Percentiles rank a stretch among this genome's conserved stretches.
Evolutionary conservation across 2,797 vertebrate genomes (phyloP).

Genomic region (Neosilurus mollespiculum): DNA sequence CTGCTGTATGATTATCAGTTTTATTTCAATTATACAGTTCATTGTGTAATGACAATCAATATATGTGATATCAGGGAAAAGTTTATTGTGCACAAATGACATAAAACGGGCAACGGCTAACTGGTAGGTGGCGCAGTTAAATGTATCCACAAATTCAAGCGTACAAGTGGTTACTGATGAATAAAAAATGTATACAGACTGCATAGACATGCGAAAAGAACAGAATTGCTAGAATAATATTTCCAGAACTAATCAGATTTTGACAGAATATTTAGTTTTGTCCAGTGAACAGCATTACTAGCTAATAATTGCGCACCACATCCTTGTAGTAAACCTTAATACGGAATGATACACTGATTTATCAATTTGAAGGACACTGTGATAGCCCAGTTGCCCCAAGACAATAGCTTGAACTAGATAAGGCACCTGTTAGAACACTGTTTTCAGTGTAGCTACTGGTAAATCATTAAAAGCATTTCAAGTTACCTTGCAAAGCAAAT

Average conservation of each 20-base stretch:
- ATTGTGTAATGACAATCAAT: not conserved
- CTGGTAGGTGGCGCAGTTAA: constrained; percentile 16
- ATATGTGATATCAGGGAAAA: not conserved
- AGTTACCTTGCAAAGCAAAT: constrained; percentile 45
- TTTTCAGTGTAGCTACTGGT: not conserved
- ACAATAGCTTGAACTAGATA: not conserved
- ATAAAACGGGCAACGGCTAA: not conserved
- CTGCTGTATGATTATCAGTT: too few relatives aligned
- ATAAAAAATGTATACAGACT: not conserved
- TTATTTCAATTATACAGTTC: not conserved
- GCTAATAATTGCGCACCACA: not conserved
- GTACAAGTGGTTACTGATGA: not conserved
- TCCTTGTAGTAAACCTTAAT: not conserved
- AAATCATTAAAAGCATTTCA: constrained; percentile 5
- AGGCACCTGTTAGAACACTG: constrained; percentile 75
- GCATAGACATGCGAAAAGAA: not conserved
- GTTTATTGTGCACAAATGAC: constrained; percentile 8
- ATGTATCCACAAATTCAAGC: not conserved
- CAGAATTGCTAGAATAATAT: not conserved
- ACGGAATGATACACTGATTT: not conserved
- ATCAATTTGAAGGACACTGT: not conserved
- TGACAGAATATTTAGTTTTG: not conserved
- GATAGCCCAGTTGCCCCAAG: not conserved
- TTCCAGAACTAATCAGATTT: not conserved
- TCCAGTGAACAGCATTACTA: not conserved